Conservation (phyloP, 2,113 vertebrate genomes). For the Myotis brandtii region DNA sequence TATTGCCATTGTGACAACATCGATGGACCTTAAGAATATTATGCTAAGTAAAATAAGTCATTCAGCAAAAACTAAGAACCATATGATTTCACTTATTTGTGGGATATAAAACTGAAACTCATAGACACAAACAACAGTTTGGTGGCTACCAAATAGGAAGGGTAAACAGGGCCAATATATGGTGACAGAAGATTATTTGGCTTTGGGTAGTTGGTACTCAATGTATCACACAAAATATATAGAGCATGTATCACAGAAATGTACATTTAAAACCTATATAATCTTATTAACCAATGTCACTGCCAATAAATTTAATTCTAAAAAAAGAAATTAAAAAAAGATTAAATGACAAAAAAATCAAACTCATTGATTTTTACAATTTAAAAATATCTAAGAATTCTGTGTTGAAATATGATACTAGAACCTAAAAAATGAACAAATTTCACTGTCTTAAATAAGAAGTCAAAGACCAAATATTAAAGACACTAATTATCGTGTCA, state of each 20-base stretch:
- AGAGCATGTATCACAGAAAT: neutral
- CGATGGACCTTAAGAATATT: neutral
- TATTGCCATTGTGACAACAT: neutral
- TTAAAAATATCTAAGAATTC: constrained; percentile 20
- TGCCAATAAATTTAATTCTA: neutral
- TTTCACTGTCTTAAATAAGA: neutral
- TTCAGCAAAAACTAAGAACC: neutral
- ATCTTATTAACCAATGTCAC: neutral
- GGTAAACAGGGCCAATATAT: neutral
- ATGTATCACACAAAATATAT: neutral
- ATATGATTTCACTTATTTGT: neutral
- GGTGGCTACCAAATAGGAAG: neutral
- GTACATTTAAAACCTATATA: neutral
- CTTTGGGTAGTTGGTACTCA: neutral
- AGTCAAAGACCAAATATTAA: neutral
- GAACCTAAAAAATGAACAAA: neutral
- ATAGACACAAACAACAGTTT: neutral
- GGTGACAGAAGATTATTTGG: neutral
- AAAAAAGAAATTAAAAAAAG: neutral
- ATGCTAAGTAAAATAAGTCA: neutral
- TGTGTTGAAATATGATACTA: neutral
- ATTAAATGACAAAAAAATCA: neutral
- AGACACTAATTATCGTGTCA: neutral
- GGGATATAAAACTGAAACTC: neutral
- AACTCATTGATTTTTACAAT: neutral